Conservation (phyloP, 1,140 invertebrate genomes). For the Asbolus verrucosus region DNA sequence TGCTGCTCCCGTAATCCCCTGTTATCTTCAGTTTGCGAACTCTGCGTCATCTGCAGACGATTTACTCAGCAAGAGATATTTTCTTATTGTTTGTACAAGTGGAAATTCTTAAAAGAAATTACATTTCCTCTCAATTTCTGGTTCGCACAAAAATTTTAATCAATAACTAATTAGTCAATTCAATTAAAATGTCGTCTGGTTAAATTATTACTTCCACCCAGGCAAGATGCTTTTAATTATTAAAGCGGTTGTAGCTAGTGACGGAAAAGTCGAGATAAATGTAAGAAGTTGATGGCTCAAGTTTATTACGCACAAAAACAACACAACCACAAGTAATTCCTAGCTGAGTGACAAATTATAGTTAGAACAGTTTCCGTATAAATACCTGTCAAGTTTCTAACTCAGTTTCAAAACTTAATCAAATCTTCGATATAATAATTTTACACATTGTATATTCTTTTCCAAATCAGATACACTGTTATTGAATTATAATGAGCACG, state of each 20-base stretch:
- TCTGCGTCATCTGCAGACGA: background rate
- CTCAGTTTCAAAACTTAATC: background rate
- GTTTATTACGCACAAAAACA: background rate
- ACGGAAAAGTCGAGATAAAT: background rate
- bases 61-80: background rate
- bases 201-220: no score
- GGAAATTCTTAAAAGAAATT: background rate
- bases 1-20: background rate
- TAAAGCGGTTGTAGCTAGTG: no score
- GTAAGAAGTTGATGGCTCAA: no score
- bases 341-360: background rate
- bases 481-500: background rate
- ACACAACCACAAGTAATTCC: background rate
- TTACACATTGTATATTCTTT: background rate
- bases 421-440: constrained; percentile 1
- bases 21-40: background rate
- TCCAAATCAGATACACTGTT: constrained; percentile 17
- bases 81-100: background rate
- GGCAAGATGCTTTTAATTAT: no score
- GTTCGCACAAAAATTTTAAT: no score
- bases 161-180: no score
- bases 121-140: no score
- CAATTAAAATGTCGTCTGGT: no score
- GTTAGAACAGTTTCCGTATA: background rate
- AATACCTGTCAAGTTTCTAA: background rate